Conservation (phyloP, 2,797 vertebrate genomes). For the Liasis olivaceus region DNA sequence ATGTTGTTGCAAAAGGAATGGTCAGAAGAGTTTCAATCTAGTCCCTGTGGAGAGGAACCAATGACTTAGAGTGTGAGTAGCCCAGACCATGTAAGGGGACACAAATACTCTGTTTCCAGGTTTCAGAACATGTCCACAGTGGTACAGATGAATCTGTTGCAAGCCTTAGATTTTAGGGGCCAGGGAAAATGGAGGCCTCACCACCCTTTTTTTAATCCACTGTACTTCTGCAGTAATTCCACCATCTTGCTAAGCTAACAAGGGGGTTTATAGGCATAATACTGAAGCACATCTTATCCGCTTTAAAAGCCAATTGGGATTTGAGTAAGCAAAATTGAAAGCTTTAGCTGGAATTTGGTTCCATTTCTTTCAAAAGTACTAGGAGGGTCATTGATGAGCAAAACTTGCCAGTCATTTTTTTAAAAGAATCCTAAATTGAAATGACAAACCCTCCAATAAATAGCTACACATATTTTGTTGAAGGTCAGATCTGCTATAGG, state of each 20-base stretch:
- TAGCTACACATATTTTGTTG: slow-evolving; percentile 1
- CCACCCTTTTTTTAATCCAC: neutral
- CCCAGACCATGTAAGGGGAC: too few species aligned
- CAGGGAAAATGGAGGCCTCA: neutral
- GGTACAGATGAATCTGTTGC: neutral
- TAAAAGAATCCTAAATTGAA: neutral
- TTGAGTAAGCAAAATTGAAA: neutral
- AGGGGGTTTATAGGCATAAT: neutral
- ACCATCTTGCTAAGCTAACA: slow-evolving; percentile 7
- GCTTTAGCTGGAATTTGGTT: neutral
- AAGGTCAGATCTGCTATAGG: neutral
- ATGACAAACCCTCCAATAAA: neutral
- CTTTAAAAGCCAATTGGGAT: slow-evolving; percentile 18
- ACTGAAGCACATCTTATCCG: slow-evolving; percentile 5
- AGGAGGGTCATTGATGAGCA: slow-evolving; percentile 1
- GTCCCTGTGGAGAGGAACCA: too few species aligned
- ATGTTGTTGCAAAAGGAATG: too few species aligned
- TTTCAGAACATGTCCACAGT: too few species aligned
- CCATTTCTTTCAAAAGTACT: slow-evolving; percentile 16
- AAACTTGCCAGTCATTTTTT: neutral
- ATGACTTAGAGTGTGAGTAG: too few species aligned
- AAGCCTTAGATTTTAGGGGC: neutral
- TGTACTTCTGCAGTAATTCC: neutral
- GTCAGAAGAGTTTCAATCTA: too few species aligned
- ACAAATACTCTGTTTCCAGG: too few species aligned